Conservation (phyloP, 2,797 vertebrate genomes). For the Gallirallus australis region DNA sequence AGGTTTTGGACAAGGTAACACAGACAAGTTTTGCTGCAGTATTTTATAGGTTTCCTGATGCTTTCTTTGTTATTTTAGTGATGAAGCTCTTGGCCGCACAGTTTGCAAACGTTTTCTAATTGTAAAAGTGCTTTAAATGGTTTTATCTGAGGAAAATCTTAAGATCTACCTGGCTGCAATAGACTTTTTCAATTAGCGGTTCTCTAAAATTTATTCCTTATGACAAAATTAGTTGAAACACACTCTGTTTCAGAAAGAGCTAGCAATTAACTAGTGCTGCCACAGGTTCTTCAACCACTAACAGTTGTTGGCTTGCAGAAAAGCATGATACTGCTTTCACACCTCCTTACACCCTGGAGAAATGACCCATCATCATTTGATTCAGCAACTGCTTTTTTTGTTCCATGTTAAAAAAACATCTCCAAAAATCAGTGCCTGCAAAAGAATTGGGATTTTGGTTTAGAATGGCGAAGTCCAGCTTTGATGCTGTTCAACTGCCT, state of each 20-base stretch:
- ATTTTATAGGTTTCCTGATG: not conserved
- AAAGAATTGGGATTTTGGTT: not conserved
- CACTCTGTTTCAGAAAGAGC: not conserved
- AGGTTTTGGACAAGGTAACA: not conserved
- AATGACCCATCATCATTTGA: rapidly evolving
- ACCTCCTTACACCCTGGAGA: not conserved
- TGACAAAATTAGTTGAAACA: not conserved
- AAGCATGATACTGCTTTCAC: not conserved
- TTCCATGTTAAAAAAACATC: not conserved
- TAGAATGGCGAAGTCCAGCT: not conserved
- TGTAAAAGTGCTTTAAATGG: not conserved
- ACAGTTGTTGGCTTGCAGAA: not conserved
- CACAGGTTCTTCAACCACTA: not conserved
- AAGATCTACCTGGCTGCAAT: not conserved
- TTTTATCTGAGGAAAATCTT: not conserved
- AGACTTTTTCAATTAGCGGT: not conserved
- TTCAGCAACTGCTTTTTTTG: not conserved
- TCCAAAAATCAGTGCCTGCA: not conserved
- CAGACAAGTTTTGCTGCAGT: not conserved
- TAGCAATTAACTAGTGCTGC: not conserved
- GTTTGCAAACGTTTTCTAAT: not conserved
- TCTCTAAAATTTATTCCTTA: not conserved
- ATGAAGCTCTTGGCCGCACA: not conserved
- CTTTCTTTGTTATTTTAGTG: not conserved
- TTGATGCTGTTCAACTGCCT: not conserved